These are phyloP conservation scores for Cephalopachus bancanus DNA, from an alignment of 2,797 vertebrate genomes.

Conservation along the genomic window DNA sequence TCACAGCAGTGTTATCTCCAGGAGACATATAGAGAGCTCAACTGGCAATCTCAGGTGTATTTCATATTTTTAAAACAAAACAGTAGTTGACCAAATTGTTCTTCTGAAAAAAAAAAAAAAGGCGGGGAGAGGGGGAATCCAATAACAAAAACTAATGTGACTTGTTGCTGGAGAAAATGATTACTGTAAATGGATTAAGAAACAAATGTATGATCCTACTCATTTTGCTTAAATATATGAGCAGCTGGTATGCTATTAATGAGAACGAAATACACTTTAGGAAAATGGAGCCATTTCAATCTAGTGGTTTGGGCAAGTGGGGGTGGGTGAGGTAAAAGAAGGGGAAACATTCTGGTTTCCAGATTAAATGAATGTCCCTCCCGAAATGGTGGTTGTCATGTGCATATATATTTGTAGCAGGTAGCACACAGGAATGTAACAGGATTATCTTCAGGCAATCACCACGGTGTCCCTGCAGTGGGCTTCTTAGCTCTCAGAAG, in stretches of 20 bases:
- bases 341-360: neutral
- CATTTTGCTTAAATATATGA: slow-evolving; percentile 73
- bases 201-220: slow-evolving; percentile 16
- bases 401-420: slow-evolving; percentile 59
- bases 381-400: slow-evolving; percentile 37
- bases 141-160: slow-evolving; percentile 47
- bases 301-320: neutral
- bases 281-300: slow-evolving; percentile 40
- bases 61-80: slow-evolving; percentile 86
- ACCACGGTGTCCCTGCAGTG: slow-evolving; percentile 13
- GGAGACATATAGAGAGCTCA: slow-evolving; percentile 90
- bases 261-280: slow-evolving; percentile 79
- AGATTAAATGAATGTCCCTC: neutral
- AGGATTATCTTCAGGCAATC: slow-evolving; percentile 34
- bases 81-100: slow-evolving; percentile 87
- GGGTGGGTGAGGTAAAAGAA: neutral
- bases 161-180: slow-evolving; percentile 69
- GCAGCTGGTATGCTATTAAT: slow-evolving; percentile 82
- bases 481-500: slow-evolving; percentile 74
- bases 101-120: slow-evolving; percentile 77
- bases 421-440: neutral
- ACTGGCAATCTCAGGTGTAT: slow-evolving; percentile 88
- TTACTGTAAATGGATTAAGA: slow-evolving; percentile 19
- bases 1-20: slow-evolving; percentile 90
- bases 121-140: neutral